Percentiles rank a stretch among this genome's conserved stretches.
Evolutionary conservation across 2,888 invertebrate genomes (phyloP).

Genomic region (Mactromeris polynyma): DNA sequence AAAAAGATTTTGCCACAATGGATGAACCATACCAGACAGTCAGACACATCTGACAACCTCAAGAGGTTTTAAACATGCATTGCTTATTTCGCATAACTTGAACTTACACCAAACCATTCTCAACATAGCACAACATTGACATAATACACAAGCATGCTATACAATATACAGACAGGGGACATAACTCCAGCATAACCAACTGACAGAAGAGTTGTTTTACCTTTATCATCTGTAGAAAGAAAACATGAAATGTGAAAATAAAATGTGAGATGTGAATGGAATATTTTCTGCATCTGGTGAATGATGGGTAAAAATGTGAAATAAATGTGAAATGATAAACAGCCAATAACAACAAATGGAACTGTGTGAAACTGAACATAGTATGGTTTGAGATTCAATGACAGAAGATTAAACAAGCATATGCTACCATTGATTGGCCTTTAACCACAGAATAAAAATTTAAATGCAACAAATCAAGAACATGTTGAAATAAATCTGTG

Average conservation of each 20-base stretch:
- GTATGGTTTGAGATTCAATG: no score
- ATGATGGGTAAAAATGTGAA: background rate
- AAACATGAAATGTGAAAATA: constrained; percentile 14
- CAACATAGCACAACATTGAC: background rate
- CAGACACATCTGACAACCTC: background rate
- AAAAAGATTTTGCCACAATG: background rate
- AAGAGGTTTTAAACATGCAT: background rate
- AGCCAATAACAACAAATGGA: no score
- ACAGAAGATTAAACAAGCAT: no score
- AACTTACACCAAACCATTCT: background rate
- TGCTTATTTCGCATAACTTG: background rate
- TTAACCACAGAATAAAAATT: no score
- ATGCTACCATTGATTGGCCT: no score
- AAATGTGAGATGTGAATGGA: background rate
- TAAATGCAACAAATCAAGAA: no score
- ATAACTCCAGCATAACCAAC: constrained; percentile 5
- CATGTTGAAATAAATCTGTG: no score
- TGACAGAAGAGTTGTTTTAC: constrained; percentile 44
- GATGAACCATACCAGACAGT: background rate
- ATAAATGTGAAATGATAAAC: background rate
- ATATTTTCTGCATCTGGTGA: background rate
- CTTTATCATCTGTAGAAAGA: constrained; percentile 65
- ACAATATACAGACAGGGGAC: constrained; percentile 16
- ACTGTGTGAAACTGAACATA: no score
- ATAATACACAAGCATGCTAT: constrained; percentile 16